Evolutionary conservation across 2,113 vertebrate genomes (phyloP).

Genomic region (Erythrolamprus reginae): DNA sequence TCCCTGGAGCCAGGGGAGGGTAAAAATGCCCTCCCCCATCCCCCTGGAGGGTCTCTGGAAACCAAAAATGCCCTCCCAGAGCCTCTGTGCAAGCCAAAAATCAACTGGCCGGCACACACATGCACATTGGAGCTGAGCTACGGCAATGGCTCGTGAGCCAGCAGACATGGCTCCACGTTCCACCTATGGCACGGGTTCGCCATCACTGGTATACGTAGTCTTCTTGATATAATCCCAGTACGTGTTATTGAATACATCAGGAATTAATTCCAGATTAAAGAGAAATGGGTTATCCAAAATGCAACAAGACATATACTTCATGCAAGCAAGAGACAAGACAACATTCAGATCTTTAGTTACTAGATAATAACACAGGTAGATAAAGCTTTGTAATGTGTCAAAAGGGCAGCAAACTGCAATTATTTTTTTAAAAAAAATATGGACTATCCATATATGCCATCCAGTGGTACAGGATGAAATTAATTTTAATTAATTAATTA

Average conservation of each 20-base stretch:
- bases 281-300: not conserved
- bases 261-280: not conserved
- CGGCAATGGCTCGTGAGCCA: too few relatives aligned
- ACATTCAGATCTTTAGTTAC: not conserved
- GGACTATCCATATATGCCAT: not conserved
- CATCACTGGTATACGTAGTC: not conserved
- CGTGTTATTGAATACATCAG: not conserved
- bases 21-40: too few relatives aligned
- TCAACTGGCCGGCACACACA: too few relatives aligned
- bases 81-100: too few relatives aligned
- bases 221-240: not conserved
- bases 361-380: not conserved
- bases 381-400: not conserved
- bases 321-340: not conserved
- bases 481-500: too few relatives aligned
- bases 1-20: too few relatives aligned
- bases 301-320: not conserved
- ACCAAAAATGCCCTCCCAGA: too few relatives aligned
- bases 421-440: not conserved
- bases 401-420: not conserved
- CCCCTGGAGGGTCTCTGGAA: too few relatives aligned
- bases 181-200: too few relatives aligned
- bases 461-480: not conserved
- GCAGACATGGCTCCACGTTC: too few relatives aligned
- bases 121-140: too few relatives aligned